Base-by-base conservation (phyloP, 1,140 invertebrate species). In the Himalopsyche phryganea region DNA sequence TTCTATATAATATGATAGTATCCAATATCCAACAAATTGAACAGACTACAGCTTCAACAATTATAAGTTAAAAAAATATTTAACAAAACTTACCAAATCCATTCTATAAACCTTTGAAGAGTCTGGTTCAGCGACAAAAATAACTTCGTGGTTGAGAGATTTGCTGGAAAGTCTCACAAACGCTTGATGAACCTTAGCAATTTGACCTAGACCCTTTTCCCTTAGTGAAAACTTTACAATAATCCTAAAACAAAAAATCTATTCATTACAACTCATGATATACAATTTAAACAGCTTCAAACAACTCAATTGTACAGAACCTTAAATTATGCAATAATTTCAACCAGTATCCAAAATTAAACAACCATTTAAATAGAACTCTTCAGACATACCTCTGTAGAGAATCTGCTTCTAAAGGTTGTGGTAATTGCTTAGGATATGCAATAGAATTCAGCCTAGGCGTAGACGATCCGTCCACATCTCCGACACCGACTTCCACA, bases 41-140 rank as follows among this genome's bases (percentile, higher is more conserved):
- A n/a, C n/a, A n/a, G n/a, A n/a, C n/a, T n/a, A n/a, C n/a, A n/a
- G n/a, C n/a, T n/a, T n/a, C n/a, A n/a, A n/a, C n/a, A n/a, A n/a
- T n/a, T n/a, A n/a, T n/a, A n/a, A n/a, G n/a, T n/a, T n/a, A n/a
- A 7, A 10, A n/a, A n/a, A n/a, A n/a, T n/a, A n/a, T n/a, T n/a
- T n/a, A n/a, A n/a, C n/a, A 38, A 28, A 42, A 75, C 77, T 78
- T 71, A 92, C 90, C 81, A 96, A 80, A 69, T 97, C 93, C 65
- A 98, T 90, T 76, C 91, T 94, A 68, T 98, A 96, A n/a, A 85
- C 79, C 64, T 88, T 85, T 59, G 79, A 77, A 44, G 81, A 79
- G 69, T 96, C 94, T n/a, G 87, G 83, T 71, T 98, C 94, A 11
- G 94, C 91, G 19, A 98, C 88, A 71, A 95, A 98, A 65, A 96